Conservation (phyloP, 2,797 vertebrate genomes). For the Crenuchus spilurus region DNA sequence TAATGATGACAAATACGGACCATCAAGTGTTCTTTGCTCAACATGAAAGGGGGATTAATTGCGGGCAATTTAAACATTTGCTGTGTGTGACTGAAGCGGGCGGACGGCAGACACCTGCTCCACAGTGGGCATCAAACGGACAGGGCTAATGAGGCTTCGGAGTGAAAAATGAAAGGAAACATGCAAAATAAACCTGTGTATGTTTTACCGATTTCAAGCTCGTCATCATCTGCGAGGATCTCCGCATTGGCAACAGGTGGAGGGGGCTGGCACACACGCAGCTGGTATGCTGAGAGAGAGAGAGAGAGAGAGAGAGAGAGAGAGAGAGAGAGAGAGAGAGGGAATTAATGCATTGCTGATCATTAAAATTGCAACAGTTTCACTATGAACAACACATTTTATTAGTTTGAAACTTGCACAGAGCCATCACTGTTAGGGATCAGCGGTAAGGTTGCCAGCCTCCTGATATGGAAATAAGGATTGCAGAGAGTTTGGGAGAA, state of each 20-base stretch:
- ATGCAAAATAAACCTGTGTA: background rate
- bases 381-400: no score
- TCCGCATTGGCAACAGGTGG: slow-evolving; percentile 87
- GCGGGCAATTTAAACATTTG: background rate
- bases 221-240: slow-evolving; percentile 89
- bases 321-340: slow-evolving; percentile 39
- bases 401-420: no score
- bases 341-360: no score
- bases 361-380: no score
- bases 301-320: slow-evolving; percentile 5
- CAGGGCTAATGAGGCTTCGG: slow-evolving; percentile 11
- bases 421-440: no score
- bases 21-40: slow-evolving; percentile 3
- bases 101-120: slow-evolving; percentile 9
- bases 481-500: no score
- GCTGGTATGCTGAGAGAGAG: slow-evolving; percentile 85
- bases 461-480: no score
- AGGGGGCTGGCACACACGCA: slow-evolving; percentile 91
- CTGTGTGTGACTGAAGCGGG: background rate
- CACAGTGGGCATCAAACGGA: background rate
- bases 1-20: slow-evolving; percentile 50
- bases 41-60: slow-evolving; percentile 21
- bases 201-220: slow-evolving; percentile 90
- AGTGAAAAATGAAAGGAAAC: slow-evolving; percentile 14
- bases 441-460: no score